Evolutionary conservation across 2,113 vertebrate species (phyloP).

Genomic region (Caranx ignobilis): DNA sequence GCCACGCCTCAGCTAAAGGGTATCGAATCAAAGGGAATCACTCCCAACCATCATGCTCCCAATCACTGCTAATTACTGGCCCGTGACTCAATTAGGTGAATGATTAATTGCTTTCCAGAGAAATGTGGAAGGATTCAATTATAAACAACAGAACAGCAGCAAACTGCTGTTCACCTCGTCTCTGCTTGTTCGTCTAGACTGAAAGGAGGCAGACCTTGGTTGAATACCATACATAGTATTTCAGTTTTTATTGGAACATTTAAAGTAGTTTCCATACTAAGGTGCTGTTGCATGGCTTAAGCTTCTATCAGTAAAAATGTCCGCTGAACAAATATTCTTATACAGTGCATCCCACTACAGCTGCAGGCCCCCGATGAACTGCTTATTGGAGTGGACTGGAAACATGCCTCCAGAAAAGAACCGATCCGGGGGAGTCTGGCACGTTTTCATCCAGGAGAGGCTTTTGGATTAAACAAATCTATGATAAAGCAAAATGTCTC

Average conservation of each 20-base stretch:
- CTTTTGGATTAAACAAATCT: conserved; percentile 78
- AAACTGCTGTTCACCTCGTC: conserved; percentile 51
- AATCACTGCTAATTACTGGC: conserved; percentile 76
- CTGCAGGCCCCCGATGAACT: conserved; percentile 42
- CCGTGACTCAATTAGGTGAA: conserved; percentile 75
- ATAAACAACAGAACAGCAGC: conserved; percentile 59
- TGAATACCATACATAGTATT: conserved; percentile 26
- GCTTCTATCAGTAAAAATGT: conserved; percentile 31
- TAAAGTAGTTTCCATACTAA: conserved; percentile 34
- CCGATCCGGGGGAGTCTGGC: conserved; percentile 59
- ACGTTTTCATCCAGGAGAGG: conserved; percentile 61
- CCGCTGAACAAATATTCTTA: conserved; percentile 48
- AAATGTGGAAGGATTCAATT: conserved; percentile 77
- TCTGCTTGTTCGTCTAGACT: conserved; percentile 19
- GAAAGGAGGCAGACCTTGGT: conserved; percentile 45
- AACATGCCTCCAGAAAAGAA: conserved; percentile 54
- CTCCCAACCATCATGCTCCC: conserved; percentile 67
- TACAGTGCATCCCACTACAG: conserved; percentile 37
- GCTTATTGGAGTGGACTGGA: conserved; percentile 67
- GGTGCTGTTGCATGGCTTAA: conserved; percentile 9
- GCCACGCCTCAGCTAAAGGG: conserved; percentile 19
- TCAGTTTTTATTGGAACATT: conserved; percentile 50
- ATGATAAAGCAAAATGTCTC: conserved; percentile 72
- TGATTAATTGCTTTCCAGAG: conserved; percentile 76
- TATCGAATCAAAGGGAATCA: conserved; percentile 69